Base-by-base conservation (phyloP, 37 sponge, comb jelly and placozoan species). In the Cliona cf. orientalis region DNA sequence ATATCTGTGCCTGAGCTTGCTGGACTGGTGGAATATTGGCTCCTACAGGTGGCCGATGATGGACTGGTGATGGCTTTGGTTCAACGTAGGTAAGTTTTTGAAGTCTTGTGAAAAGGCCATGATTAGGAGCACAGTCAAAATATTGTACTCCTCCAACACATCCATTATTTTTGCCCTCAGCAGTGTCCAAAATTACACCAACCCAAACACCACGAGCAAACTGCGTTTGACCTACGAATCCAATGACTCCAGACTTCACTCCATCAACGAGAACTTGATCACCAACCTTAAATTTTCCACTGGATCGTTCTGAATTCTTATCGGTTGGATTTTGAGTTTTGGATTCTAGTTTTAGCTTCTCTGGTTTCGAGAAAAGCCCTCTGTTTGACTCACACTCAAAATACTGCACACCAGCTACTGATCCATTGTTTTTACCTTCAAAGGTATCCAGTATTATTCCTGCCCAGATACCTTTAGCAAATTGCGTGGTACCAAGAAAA, bases 121-220 rank as follows among this genome's bases (percentile, higher is more conserved):
- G 80, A 17, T 85, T 79, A 3, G 90, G 86, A 2, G 79, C 55
- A 74, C 93, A 93, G 35, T 79, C 55, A 64, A 93, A 93, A 66
- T 93, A 93, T 45, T 66, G 74, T 36, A 87, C 83, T 5, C 89
- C 97, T 7, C 56, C 82, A 9, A 97, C 93, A 59, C 82, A 67
- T 4, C 98, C 98, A 79, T 92, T 83, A 42, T 97, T 97, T 72
- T 97, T 97, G 21, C 98, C 98, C 41, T 87, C 89, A 57, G 85
- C 69, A 12, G 55, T 72, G 57, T 95, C 93, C 66, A 97, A 70
- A 29, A 83, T 87, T 26, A 97, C 91, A 26, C 98, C 98, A 26
- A 86, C 91, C 98, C 98, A 97, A 42, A 88, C 60, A 0, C 98
- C 98, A 23, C 84, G 87, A 56, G 98, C 91, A 90, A 97, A 97